Conservation (phyloP, 2,888 invertebrate species). For the Platypus cylindrus region DNA sequence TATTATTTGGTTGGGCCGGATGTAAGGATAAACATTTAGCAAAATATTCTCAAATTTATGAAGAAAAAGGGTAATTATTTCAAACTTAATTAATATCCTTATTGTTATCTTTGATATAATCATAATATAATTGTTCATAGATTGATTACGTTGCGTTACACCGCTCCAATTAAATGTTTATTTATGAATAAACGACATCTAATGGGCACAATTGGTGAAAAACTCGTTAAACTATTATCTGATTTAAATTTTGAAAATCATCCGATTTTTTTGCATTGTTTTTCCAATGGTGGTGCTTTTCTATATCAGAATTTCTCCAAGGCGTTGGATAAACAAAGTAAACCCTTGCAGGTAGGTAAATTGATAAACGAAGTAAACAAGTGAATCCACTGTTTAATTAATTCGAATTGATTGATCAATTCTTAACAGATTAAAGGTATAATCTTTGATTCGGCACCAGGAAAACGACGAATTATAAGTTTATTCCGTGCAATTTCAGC, state of each 20-base stretch:
- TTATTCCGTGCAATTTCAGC: conserved; percentile 48
- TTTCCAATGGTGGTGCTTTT: conserved; percentile 65
- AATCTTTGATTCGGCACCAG: conserved; percentile 61
- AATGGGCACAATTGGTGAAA: conserved; percentile 48
- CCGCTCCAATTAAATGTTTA: conserved; percentile 52
- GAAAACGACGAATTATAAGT: conserved; percentile 44
- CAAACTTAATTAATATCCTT: background rate
- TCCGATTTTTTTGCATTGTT: conserved; percentile 61
- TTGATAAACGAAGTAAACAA: background rate
- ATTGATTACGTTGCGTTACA: conserved; percentile 58
- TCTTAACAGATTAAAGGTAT: conserved; percentile 44
- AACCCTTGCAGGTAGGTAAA: conserved; percentile 38
- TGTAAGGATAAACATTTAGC: conserved; percentile 64
- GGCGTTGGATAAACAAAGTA: conserved; percentile 41
- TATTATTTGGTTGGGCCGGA: conserved; percentile 38
- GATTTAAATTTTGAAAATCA: conserved; percentile 57
- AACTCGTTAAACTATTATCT: conserved; percentile 48
- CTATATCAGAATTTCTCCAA: conserved; percentile 55
- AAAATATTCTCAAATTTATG: conserved; percentile 68
- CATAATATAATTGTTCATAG: conserved; percentile 32
- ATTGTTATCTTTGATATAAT: background rate
- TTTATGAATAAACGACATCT: conserved; percentile 47
- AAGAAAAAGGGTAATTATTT: conserved; percentile 54
- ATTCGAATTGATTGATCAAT: background rate
- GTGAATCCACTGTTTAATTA: background rate